Evolutionary conservation across 2,797 vertebrate genomes (phyloP), one percentile per base, ranked within the genome.

Genomic region (Cetoscarus ocellatus): DNA sequence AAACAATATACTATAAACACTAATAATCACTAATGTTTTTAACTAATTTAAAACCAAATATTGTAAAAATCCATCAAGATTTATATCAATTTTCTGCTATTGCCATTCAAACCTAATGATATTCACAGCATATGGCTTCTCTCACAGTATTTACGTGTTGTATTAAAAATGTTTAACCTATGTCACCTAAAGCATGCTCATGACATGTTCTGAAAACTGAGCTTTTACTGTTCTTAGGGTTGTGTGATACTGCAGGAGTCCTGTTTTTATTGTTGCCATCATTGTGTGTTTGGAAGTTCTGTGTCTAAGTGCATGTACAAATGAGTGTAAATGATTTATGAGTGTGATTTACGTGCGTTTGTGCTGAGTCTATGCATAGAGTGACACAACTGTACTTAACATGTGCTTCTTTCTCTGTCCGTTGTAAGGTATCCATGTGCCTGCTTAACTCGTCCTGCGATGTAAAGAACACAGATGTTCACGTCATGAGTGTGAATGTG

Each of bases 1-100:
- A 67, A 17, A 66, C 12, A 77, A 42, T 77, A 72, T 67, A 66
- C 39, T 77, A 84, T 67, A 80, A 72, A 77, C 54, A 87, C 73
- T 87, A 89, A 91, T 89, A 85, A 49, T 81, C 84, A 88, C 87
- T 88, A 90, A 92, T 68, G 50, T 86, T 59, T 84, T 79, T 34
- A 88, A 86, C 81, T 88, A 77, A 86, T 90, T 86, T 87, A 85
- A 76, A 51, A 81, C 77, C 79, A 88, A 90, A 88, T 80, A 85
- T 81, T 85, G 73, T 84, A 84, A 80, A 86, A 72, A 74, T 53
- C 12, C 59, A 83, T 80, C 27, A 64, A 75, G 67, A 70, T 67
- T 74, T 35, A 70, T 81, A 84, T 52, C 67, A 75, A 40, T 70
- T 66, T 65, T 76, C 60, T 67, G 58, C 61, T 67, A 51, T 75